Evolutionary conservation across 2,797 vertebrate species (phyloP).

Genomic region (Gastrophryne carolinensis): DNA sequence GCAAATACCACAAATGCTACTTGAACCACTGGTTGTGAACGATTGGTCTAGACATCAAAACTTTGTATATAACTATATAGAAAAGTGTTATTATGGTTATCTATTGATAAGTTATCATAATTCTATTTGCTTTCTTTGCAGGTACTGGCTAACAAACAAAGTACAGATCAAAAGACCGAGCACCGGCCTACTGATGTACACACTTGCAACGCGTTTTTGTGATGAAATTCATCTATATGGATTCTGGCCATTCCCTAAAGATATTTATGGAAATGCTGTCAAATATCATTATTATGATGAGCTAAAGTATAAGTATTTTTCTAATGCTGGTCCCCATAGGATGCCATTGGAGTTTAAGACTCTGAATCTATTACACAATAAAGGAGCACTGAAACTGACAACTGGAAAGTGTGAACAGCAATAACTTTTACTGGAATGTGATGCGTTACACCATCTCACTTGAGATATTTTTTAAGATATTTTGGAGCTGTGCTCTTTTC

Average conservation of each 20-base stretch:
- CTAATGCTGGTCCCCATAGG: constrained; percentile 79
- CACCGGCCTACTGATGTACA: constrained; percentile 88
- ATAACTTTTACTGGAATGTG: constrained; percentile 63
- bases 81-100: background rate
- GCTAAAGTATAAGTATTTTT: constrained; percentile 85
- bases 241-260: constrained; percentile 87
- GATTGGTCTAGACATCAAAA: background rate
- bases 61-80: background rate
- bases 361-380: constrained; percentile 75
- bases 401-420: constrained; percentile 77
- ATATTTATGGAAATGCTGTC: constrained; percentile 76
- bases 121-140: constrained; percentile 59
- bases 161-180: constrained; percentile 85
- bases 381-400: constrained; percentile 82
- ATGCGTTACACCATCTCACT: constrained; percentile 39
- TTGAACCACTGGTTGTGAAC: too few relatives aligned
- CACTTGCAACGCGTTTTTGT: constrained; percentile 83
- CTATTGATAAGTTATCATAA: background rate
- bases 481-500: constrained; percentile 34
- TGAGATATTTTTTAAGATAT: constrained; percentile 27
- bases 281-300: constrained; percentile 89
- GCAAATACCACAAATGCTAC: too few relatives aligned
- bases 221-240: constrained; percentile 87
- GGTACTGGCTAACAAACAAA: constrained; percentile 87
- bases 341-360: constrained; percentile 88